Conservation (phyloP, 1,140 invertebrate genomes). For the Onthophagus taurus region DNA sequence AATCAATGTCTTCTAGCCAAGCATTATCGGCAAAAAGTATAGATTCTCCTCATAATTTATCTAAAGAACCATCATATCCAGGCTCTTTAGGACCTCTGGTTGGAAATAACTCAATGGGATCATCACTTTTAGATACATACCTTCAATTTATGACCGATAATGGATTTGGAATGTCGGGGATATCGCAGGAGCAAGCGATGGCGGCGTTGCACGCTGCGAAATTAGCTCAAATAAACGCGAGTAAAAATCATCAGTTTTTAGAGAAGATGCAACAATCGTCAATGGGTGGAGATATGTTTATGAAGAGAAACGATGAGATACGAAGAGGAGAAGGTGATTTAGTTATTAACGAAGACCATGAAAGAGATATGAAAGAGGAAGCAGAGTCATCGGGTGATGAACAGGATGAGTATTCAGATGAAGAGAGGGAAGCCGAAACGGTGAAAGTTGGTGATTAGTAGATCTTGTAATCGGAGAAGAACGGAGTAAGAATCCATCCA, state of each 20-base stretch:
- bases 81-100: constrained; percentile 39
- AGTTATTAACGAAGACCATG: constrained; percentile 26
- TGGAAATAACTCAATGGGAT: constrained; percentile 48
- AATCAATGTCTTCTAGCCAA: constrained; percentile 43
- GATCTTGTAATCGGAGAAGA: constrained; percentile 18
- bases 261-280: constrained; percentile 50
- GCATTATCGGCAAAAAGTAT: constrained; percentile 54
- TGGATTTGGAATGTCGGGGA: constrained; percentile 47
- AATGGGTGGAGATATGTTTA: constrained; percentile 32
- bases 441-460: constrained; percentile 34
- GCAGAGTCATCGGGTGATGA: constrained; percentile 32
- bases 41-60: constrained; percentile 42
- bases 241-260: constrained; percentile 50
- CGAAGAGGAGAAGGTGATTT: constrained; percentile 29
- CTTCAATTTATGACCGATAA: constrained; percentile 78
- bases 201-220: constrained; percentile 44
- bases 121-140: constrained; percentile 73
- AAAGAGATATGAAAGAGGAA: constrained; percentile 29
- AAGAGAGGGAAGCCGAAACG: constrained; percentile 32
- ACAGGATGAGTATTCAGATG: constrained; percentile 37
- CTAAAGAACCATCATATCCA: constrained; percentile 44
- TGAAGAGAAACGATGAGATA: constrained; percentile 34
- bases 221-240: constrained; percentile 58
- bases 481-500: constrained; percentile 34
- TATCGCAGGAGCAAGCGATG: constrained; percentile 37